Evolutionary conservation across 2,888 invertebrate genomes (phyloP).

Genomic region (Synanthedon tipuliformis): DNA sequence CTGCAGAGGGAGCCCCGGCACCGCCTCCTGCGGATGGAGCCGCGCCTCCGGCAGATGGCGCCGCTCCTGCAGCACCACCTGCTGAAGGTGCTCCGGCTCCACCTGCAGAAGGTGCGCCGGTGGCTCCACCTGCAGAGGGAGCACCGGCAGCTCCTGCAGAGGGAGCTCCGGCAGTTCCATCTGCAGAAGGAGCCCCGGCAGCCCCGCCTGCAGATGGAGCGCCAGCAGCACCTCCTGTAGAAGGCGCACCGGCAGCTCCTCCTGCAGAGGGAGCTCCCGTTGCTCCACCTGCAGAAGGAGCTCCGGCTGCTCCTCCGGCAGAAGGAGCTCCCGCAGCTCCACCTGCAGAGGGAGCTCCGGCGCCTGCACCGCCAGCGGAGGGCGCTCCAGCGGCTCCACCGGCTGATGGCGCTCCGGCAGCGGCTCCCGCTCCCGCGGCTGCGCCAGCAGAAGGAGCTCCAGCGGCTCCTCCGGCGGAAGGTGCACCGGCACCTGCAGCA

Average conservation of each 20-base stretch:
- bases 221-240: constrained; percentile 17
- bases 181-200: constrained; percentile 22
- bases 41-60: constrained; percentile 13
- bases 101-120: constrained; percentile 17
- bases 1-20: constrained; percentile 15
- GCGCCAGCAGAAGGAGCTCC: constrained; percentile 26
- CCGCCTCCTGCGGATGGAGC: constrained; percentile 30
- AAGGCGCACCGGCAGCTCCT: constrained; percentile 10
- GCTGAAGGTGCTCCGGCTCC: constrained; percentile 27
- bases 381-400: constrained; percentile 20
- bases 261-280: constrained; percentile 16
- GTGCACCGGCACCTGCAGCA: constrained; percentile 17
- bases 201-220: constrained; percentile 30
- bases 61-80: constrained; percentile 18
- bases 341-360: constrained; percentile 12
- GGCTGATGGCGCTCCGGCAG: constrained; percentile 25
- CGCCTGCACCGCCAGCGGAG: constrained; percentile 17
- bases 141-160: constrained; percentile 16
- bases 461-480: constrained; percentile 18
- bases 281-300: constrained; percentile 15
- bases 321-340: constrained; percentile 14
- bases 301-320: constrained; percentile 16
- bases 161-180: constrained; percentile 20
- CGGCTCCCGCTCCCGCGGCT: constrained; percentile 18
- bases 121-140: constrained; percentile 19